Conservation (phyloP, 2,113 vertebrate species). For the Podiceps cristatus region DNA sequence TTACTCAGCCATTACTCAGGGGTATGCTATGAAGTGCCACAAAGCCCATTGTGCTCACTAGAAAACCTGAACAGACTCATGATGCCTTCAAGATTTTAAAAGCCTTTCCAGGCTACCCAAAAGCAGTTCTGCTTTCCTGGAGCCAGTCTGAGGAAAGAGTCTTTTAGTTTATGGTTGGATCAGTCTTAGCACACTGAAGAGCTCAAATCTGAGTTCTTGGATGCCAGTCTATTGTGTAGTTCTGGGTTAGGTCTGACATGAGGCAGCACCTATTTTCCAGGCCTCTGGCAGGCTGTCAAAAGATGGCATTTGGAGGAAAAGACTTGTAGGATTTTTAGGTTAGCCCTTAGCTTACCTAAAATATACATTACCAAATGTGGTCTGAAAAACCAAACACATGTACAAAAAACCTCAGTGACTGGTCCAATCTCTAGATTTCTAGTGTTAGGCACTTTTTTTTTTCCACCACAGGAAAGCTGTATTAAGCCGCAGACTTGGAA, state of each 20-base stretch:
- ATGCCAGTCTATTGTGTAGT: not conserved
- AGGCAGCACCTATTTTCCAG: not conserved
- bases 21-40: not conserved
- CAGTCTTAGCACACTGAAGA: not conserved
- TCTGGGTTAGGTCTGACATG: not conserved
- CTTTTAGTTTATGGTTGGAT: not conserved
- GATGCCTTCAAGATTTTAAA: not conserved
- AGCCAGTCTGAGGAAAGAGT: not conserved
- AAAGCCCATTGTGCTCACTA: not conserved
- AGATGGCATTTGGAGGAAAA: not conserved
- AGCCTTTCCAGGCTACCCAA: not conserved
- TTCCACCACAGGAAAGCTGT: not conserved
- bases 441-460: not conserved
- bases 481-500: conserved; percentile 31
- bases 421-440: not conserved
- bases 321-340: not conserved
- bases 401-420: not conserved
- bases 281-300: not conserved
- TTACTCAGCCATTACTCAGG: not conserved
- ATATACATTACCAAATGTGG: not conserved
- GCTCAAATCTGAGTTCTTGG: not conserved
- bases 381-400: not conserved
- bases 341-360: not conserved
- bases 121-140: not conserved
- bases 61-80: not conserved